Base-by-base conservation (phyloP, 1,140 invertebrate genomes). In the Metaphire vulgaris region DNA sequence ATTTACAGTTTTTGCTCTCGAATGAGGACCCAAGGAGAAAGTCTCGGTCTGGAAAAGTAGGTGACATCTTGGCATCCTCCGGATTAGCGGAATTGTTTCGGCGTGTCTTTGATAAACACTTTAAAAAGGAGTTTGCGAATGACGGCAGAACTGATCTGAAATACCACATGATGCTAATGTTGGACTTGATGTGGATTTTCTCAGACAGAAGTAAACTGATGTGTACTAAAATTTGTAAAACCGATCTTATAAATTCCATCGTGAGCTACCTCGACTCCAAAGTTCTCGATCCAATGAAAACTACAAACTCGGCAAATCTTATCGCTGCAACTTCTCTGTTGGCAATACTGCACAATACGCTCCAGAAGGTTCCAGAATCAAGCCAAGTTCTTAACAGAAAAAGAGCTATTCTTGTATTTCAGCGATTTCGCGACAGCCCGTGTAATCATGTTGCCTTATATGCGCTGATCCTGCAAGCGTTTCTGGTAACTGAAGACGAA, bases 401-500 rank as follows among this genome's bases (percentile, higher is more conserved):
- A 56, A 56, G 21, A 21, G 41, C 41, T 12, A 21, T 56, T 56
- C 6, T 12, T 56, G 21, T 56, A 12, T 56, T 56, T 56, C 41
- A 56, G 41, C 6, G 41, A 56, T 56, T 56, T 56, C 41, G 41
- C 21, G 41, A 12, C 41, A 12, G 6, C 6, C 41, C 41, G 21
- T 12, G 21, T 56, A 21, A 56, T 6, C 6, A 12, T 6, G 21
- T 56, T 21, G 41, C 41, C 41, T 56, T 6, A 6, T 12, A 56
- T 6, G 41, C 41, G 6, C 41, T 56, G 6, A 56, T 56, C 21
- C 41, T 56, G 6, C 41, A 56, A 34, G 77, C 73, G 16, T 78
- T 75, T 29, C 21, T 78, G 26, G 75, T 78, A n/a, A 78, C 29
- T 21, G 77, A 78, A 41, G 69, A 78, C 21, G 77, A 78, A 32